Conservation (phyloP, 2,888 invertebrate genomes). For the Thymelicus lineola region DNA sequence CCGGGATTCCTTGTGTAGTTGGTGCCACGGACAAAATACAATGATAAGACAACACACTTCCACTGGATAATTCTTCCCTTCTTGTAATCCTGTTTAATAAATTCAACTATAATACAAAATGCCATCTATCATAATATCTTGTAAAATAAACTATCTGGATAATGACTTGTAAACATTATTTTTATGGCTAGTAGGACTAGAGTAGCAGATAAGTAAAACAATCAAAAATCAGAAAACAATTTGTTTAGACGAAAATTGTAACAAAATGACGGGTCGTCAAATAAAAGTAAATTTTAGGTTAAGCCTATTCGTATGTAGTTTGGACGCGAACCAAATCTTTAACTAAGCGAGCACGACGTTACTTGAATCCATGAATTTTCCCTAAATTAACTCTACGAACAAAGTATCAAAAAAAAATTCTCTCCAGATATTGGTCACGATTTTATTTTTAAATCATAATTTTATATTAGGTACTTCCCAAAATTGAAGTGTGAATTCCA, state of each 20-base stretch:
- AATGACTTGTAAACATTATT: too few relatives aligned
- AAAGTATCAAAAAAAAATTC: background rate
- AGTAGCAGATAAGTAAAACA: background rate
- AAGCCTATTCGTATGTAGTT: slow-evolving; percentile 20
- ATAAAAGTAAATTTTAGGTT: slow-evolving; percentile 13
- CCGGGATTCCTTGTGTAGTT: too few relatives aligned
- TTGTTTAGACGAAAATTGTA: background rate
- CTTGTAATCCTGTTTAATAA: too few relatives aligned
- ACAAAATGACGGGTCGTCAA: slow-evolving; percentile 2
- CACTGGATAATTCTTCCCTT: too few relatives aligned
- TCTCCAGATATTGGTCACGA: background rate
- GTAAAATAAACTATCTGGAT: too few relatives aligned
- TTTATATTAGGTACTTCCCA: background rate
- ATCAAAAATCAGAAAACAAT: background rate
- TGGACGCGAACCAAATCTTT: slow-evolving; percentile 17
- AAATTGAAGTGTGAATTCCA: background rate
- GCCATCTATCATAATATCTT: too few relatives aligned
- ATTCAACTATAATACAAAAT: too few relatives aligned
- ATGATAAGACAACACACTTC: too few relatives aligned
- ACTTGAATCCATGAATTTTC: slow-evolving; percentile 1
- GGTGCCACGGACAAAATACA: too few relatives aligned
- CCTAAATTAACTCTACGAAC: slow-evolving; percentile 10
- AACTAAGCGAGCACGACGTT: slow-evolving; percentile 7
- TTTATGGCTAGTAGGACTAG: too few relatives aligned
- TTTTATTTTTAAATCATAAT: background rate